Conservation (phyloP, 2,113 vertebrate species). For the Murina feae region DNA sequence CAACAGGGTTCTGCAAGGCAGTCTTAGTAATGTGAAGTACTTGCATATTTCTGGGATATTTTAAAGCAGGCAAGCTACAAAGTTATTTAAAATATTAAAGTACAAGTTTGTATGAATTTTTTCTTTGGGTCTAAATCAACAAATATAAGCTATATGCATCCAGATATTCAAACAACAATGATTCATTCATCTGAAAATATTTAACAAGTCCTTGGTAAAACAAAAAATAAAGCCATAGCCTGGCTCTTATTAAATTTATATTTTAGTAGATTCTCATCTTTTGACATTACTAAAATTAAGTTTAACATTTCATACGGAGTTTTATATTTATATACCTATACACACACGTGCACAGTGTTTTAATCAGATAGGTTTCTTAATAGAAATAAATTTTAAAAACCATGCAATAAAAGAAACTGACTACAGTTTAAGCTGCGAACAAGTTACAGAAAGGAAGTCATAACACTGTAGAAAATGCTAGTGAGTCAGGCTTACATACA, state of each 20-base stretch:
- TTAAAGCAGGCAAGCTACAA: not conserved
- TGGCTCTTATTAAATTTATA: not conserved
- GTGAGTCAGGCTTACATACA: not conserved
- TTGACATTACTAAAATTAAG: not conserved
- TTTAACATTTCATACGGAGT: not conserved
- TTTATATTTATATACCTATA: not conserved
- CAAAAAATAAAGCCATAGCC: not conserved
- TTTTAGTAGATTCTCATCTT: not conserved
- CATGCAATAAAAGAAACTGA: not conserved
- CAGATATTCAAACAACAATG: not conserved
- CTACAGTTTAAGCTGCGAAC: not conserved
- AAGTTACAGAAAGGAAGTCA: not conserved
- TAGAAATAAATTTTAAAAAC: not conserved
- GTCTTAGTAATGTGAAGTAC: not conserved
- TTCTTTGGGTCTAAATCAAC: not conserved
- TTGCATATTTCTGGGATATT: not conserved
- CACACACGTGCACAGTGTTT: not conserved
- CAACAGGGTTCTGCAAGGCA: not conserved
- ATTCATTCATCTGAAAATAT: not conserved
- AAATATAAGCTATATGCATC: not conserved
- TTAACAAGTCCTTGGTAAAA: not conserved
- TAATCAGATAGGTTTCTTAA: not conserved
- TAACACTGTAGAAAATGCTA: not conserved
- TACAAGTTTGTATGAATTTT: not conserved
- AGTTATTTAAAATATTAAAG: slow-evolving; percentile 18